A percentile compares a stretch with the other conserved stretches of the same genome.
phyloP scores from a whole-genome alignment of 2,797 vertebrate species.

The Scolopax bukidnonensis region DNA sequence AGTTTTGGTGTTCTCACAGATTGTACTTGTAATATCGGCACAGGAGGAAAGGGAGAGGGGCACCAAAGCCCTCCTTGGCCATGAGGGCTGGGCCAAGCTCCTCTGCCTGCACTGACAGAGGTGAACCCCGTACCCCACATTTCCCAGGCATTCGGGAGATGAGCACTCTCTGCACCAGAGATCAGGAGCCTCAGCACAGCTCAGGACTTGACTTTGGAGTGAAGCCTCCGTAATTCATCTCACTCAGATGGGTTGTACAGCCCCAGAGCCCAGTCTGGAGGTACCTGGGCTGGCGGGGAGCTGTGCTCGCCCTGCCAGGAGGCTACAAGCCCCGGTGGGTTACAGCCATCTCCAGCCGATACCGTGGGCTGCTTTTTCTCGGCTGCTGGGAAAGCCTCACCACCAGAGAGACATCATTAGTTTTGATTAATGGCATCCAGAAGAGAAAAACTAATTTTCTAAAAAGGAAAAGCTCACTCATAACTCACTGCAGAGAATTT shows the following conservation, averaged over 20 bases:
- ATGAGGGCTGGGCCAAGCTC: background rate
- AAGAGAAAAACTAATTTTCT: slow-evolving; percentile 64
- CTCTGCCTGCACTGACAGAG: background rate
- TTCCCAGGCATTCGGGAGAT: background rate
- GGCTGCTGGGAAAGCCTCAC: background rate
- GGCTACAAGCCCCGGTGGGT: background rate
- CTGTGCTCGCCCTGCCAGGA: background rate
- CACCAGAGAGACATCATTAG: slow-evolving; percentile 20
- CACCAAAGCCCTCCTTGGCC: background rate
- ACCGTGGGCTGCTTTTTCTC: background rate
- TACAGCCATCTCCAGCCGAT: background rate
- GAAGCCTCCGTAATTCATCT: background rate
- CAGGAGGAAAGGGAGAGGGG: background rate
- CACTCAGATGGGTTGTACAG: background rate
- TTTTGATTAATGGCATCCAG: slow-evolving; percentile 54
- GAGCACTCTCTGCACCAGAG: background rate
- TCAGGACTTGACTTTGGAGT: background rate
- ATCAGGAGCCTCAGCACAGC: background rate
- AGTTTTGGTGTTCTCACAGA: background rate
- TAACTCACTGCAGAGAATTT: slow-evolving; percentile 53
- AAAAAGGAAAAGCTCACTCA: slow-evolving; percentile 40
- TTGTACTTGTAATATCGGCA: accelerated
- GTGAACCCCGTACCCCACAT: accelerated
- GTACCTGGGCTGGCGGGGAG: background rate
- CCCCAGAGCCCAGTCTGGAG: background rate